Base-by-base conservation (phyloP, 2,113 vertebrate species). In the Oxyruncus cristatus region DNA sequence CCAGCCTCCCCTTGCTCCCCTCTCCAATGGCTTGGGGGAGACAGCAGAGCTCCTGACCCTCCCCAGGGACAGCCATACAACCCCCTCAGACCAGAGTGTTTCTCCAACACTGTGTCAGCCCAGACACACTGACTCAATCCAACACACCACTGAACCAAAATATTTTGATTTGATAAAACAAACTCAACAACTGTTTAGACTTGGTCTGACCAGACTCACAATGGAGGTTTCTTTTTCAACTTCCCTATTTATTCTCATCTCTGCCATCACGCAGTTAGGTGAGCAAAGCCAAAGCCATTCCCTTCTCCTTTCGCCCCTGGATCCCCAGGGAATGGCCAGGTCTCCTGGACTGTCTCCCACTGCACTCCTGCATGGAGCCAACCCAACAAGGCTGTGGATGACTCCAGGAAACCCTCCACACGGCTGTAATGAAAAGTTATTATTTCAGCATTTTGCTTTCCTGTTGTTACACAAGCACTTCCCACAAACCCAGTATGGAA, bases 111-210 rank as follows among this genome's bases (percentile, higher is more conserved):
- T 7, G 5, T 62, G 78, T 71, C 95, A 93, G 65, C 72, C 56
- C 39, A 74, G 88, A 71, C 92, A 94, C 79, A 68, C 52, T 4
- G 56, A 28, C 55, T 86, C 55, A 88, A 77, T 76, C 50, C 95
- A 95, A 88, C 82, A 90, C 85, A 58, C 21, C 1, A 0, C 63
- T 56, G 52, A 92, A 93, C 72, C 88, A 95, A 94, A 96, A 93
- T 84, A 81, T 94, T 95, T 96, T 94, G 52, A 95, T 95, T 92
- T 68, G 82, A 94, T 81, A 90, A 92, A 94, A 96, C 92, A 94
- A 96, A 80, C 92, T 93, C 72, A 85, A 77, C 75, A 77, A 47
- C 52, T 88, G 68, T 88, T 95, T 95, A 92, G 93, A 84, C 90
- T 91, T 92, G 37, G 73, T 24, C 65, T 72, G 47, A 68, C 15